phyloP scores from a whole-genome alignment of 2,888 invertebrate genomes.

The Polydrusus tereticollis region DNA sequence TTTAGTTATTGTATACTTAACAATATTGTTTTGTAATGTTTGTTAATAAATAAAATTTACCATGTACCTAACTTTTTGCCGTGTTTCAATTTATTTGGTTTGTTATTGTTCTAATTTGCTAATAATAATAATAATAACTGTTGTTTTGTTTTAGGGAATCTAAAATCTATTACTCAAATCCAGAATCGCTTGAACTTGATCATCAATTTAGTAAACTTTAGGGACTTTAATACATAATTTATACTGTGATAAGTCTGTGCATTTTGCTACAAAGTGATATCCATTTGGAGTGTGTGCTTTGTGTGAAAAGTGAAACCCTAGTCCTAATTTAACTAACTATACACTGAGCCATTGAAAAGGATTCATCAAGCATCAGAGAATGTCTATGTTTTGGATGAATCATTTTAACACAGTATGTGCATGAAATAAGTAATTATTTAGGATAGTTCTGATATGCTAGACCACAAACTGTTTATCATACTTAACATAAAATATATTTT shows the following conservation, averaged over 20 bases:
- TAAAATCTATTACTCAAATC: slow-evolving; percentile 50
- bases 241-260: slow-evolving; percentile 28
- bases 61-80: slow-evolving; percentile 10
- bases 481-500: too few relatives aligned
- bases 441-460: too few relatives aligned
- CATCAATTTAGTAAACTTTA: slow-evolving; percentile 52
- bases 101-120: slow-evolving; percentile 18
- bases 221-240: slow-evolving; percentile 22
- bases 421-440: too few relatives aligned
- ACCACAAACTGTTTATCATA: neutral
- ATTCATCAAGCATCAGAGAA: too few relatives aligned
- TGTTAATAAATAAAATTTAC: slow-evolving; percentile 19
- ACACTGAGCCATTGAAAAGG: too few relatives aligned
- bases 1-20: slow-evolving; percentile 15
- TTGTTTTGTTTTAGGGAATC: slow-evolving; percentile 55
- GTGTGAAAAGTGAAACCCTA: neutral
- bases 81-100: slow-evolving; percentile 13
- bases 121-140: slow-evolving; percentile 1
- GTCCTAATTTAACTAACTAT: too few relatives aligned
- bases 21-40: slow-evolving; percentile 11
- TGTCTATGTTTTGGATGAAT: neutral
- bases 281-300: neutral
- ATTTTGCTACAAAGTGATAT: slow-evolving; percentile 11
- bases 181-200: slow-evolving; percentile 40
- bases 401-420: neutral